phyloP scores from a whole-genome alignment of 2,888 invertebrate species.

The Omphaloscelis lunosa region DNA sequence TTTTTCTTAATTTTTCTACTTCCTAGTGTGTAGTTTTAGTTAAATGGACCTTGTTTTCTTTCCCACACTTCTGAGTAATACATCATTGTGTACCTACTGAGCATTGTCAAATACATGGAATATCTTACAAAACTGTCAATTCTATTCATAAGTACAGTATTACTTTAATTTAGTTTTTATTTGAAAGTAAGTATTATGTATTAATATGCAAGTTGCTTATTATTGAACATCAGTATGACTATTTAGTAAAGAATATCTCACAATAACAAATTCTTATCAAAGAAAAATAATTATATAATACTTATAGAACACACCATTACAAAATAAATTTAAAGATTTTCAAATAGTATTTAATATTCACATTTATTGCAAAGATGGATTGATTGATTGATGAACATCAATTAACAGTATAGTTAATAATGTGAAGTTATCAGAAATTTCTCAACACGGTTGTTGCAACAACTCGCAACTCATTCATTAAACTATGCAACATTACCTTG shows the following conservation, averaged over 20 bases:
- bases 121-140: conserved; percentile 40
- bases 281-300: conserved; percentile 2
- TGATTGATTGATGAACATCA: conserved; percentile 18
- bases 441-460: conserved; percentile 41
- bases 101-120: conserved; percentile 46
- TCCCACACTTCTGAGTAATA: conserved; percentile 49
- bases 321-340: conserved; percentile 6
- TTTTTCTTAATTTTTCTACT: conserved; percentile 32
- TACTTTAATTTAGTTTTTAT: background rate
- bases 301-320: background rate
- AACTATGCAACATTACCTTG: conserved; percentile 56
- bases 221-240: background rate
- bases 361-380: too few species aligned
- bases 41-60: conserved; percentile 44
- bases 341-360: background rate
- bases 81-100: conserved; percentile 36
- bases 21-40: conserved; percentile 30
- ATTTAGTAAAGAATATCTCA: background rate
- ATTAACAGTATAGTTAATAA: conserved; percentile 41
- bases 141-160: background rate
- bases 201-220: background rate
- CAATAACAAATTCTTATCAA: conserved; percentile 20
- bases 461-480: conserved; percentile 45
- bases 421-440: conserved; percentile 51
- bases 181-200: background rate